Base-by-base conservation (phyloP, 2,113 vertebrate genomes). In the Ophthalmotilapia sp. region DNA sequence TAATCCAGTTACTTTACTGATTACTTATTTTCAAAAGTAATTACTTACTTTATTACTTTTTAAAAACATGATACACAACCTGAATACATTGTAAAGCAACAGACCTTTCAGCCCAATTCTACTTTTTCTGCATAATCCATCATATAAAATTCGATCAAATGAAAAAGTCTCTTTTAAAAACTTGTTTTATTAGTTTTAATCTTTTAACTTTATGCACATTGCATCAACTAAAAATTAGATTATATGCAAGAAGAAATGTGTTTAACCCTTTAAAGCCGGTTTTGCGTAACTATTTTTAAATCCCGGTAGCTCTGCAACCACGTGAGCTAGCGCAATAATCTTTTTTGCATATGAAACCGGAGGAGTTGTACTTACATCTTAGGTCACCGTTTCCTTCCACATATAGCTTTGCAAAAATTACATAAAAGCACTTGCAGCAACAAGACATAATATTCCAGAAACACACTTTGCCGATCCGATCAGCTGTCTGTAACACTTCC, bases 231-330 rank as follows among this genome's bases (percentile, higher is more conserved):
- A 26, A 26, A 56, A 56, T 26, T 8, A 5, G 0, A 56, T 56
- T 0, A 56, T 56, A 56, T 26, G 6, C 21, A 56, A 26, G 21
- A 56, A 26, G 54, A 56, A 26, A 56, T 2, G 4, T 56, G 54
- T 56, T 29, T 56, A 56, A 56, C 12, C 12, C 23, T 56, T 26
- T 26, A 56, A 56, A 56, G 23, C 23, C 7, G 0, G 23, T 14
- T 56, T 56, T 56, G 23, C 1, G 4, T 15, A 56, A 29, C 23
- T 56, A 29, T 0, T 14, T 29, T 56, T 29, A 56, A 15, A 29
- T 29, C 54, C 12, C 7, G 0, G 55, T 56, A 56, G 54, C 0
- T 0, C 23, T 26, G 23, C 6, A 56, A 56, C 54, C 23, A 26
- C 2, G 12, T 26, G 0, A 14, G 23, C 23, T 56, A 56, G 12